phyloP scores from a whole-genome alignment of 2,113 vertebrate genomes.

The Anthoscopus minutus region DNA sequence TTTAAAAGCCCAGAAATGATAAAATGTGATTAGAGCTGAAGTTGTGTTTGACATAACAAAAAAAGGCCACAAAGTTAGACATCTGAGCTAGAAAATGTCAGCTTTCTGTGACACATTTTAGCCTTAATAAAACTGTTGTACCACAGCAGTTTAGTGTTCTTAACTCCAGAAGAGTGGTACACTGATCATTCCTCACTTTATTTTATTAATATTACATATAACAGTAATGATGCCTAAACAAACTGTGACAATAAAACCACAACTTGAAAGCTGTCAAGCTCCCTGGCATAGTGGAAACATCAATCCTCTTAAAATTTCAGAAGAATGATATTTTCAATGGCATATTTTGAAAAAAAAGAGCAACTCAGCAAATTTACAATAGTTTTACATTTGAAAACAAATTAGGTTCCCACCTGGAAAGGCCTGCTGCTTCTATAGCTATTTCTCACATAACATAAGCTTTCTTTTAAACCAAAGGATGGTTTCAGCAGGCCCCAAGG shows the following conservation, averaged over 20 bases:
- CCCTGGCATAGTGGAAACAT: not conserved
- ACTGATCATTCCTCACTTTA: not conserved
- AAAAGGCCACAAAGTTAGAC: not conserved
- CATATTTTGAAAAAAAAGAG: not conserved
- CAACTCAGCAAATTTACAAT: not conserved
- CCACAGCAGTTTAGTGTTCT: not conserved
- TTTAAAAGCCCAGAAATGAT: not conserved
- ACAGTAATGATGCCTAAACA: not conserved
- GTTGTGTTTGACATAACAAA: not conserved
- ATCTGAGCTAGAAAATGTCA: not conserved
- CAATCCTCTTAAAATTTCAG: not conserved
- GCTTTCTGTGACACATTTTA: not conserved
- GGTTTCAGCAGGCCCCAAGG: not conserved
- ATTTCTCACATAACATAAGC: not conserved
- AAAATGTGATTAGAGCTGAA: not conserved
- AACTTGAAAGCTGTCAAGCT: not conserved
- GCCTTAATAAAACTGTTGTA: not conserved
- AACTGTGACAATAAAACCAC: not conserved
- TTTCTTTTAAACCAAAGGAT: not conserved
- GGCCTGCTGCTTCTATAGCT: not conserved
- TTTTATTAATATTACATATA: not conserved
- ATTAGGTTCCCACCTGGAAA: not conserved
- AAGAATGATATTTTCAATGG: not conserved
- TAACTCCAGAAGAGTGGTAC: not conserved
- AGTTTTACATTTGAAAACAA: not conserved